Base-by-base conservation (phyloP, 2,113 vertebrate genomes). In the Nipponia nippon region DNA sequence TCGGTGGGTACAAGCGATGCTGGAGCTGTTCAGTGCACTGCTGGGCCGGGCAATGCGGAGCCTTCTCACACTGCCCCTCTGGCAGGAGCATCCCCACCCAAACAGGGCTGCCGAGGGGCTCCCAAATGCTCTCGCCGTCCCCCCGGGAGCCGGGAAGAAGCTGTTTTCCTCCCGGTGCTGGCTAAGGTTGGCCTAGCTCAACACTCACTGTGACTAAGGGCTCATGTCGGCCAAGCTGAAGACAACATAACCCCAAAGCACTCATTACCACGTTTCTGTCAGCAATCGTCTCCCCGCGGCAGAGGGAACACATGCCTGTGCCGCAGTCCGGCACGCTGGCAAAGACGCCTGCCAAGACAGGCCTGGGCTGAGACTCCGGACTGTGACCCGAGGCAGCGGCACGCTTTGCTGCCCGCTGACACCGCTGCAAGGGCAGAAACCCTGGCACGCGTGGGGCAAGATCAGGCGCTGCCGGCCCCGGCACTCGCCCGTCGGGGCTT, bases 251-350 rank as follows among this genome's bases (percentile, higher is more conserved):
- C 49, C 81, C 46, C 36, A 61, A 29, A 52, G 8, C 32, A 4
- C 25, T 42, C 5, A 0, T 23, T 23, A 30, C 19, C 36, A 9
- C 2, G 1, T 29, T 47, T 44, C 38, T 7, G 27, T 10, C 0
- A 1, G 59, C n/a, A 12, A 42, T 10, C 4, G 6, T 11, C 36
- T 42, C 56, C 9, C 29, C 6, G 3, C 34, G 4, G 63, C 63
- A 21, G 52, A 69, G 27, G 26, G 40, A 69, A 29, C 40, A 7
- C 19, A 16, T 1, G 5, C 53, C 66, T 15, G 11, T 7, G 19
- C 44, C 6, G 3, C 73, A 36, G 77, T 36, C 62, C 78, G 18
- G 42, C n/a, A 10, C 1, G 17, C 15, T 3, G 65, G 42, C 16
- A 0, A 26, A 70, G 53, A 15, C 1, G 14, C 38, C 42, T 38